Conservation (phyloP, 2,113 vertebrate species). For the Urocitellus parryii region DNA sequence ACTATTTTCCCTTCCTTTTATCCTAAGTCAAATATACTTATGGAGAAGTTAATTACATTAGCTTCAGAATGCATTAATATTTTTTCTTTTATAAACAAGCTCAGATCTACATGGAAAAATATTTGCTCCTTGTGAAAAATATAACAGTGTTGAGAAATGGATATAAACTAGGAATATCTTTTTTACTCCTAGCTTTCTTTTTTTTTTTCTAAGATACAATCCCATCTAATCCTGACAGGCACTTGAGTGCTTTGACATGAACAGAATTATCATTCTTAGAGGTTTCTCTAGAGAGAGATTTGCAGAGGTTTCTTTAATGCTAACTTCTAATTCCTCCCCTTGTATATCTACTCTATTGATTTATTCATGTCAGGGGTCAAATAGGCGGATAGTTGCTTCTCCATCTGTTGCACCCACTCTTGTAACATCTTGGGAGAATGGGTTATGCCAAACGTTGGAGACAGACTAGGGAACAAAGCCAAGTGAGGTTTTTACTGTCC, state of each 20-base stretch:
- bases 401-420: no score
- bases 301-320: neutral
- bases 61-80: conserved; percentile 17
- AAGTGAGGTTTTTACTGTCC: neutral
- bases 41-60: neutral
- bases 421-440: neutral
- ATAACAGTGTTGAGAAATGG: neutral
- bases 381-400: neutral
- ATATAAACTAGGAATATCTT: neutral
- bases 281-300: neutral
- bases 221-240: neutral
- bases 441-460: neutral
- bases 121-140: neutral
- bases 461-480: neutral
- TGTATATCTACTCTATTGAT: neutral
- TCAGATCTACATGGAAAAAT: neutral
- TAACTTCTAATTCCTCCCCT: neutral
- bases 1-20: neutral
- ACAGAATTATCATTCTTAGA: neutral
- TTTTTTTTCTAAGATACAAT: neutral
- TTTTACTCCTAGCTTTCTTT: conserved; percentile 18
- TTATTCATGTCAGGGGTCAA: neutral
- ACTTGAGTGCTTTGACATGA: neutral
- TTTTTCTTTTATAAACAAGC: neutral
- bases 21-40: conserved; percentile 21